Conservation (phyloP, 1,140 invertebrate genomes). For the Apis cerana region DNA sequence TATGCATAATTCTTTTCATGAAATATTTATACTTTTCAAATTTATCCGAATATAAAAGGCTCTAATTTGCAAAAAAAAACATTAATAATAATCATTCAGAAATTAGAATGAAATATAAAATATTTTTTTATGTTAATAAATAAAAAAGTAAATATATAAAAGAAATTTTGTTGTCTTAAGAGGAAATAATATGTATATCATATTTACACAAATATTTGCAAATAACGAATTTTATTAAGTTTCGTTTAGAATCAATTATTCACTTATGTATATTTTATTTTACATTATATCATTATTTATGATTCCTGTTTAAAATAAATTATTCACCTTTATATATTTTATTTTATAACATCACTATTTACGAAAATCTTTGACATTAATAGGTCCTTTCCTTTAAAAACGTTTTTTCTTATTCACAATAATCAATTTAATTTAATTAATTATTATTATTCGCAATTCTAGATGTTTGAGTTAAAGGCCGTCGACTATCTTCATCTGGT, state of each 20-base stretch:
- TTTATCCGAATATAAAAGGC: too few relatives aligned
- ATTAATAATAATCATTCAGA: neutral
- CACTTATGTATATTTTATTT: neutral
- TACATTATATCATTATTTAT: neutral
- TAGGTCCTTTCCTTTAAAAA: neutral
- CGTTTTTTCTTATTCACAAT: neutral
- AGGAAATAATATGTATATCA: neutral
- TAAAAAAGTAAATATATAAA: neutral
- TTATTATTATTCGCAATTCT: constrained; percentile 84
- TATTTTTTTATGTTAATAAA: neutral
- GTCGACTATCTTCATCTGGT: constrained; percentile 92
- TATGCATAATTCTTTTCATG: too few relatives aligned
- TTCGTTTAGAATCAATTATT: neutral
- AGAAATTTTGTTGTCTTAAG: too few relatives aligned
- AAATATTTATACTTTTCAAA: too few relatives aligned
- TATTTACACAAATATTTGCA: neutral
- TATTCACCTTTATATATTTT: neutral
- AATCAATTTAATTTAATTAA: neutral
- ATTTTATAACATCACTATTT: constrained; percentile 3
- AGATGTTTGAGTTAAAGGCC: constrained; percentile 86
- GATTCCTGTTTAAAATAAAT: neutral
- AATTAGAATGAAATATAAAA: neutral
- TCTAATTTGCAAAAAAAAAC: neutral
- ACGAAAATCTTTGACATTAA: neutral
- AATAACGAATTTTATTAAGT: constrained; percentile 3